These are phyloP conservation scores for Imbricaverruca yamaguchii DNA, from an alignment of 2,888 invertebrate species.

Conservation along the genomic window DNA sequence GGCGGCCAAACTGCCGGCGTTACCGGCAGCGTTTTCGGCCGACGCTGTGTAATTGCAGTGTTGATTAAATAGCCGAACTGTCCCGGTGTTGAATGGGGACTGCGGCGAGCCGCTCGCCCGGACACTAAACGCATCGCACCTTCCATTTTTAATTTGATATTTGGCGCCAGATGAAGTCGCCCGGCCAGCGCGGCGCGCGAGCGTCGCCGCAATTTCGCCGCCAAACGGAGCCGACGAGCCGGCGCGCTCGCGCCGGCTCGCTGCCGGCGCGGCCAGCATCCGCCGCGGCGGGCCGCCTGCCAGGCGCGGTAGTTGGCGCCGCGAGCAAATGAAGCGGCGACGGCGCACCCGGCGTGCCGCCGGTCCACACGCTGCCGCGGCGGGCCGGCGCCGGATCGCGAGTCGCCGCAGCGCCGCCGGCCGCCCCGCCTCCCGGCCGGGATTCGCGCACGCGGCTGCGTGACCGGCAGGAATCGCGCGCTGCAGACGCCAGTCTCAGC, in stretches of 20 bases:
- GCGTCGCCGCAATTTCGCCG: not conserved
- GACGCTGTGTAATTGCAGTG: constrained; percentile 2
- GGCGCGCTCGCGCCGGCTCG: too few species aligned
- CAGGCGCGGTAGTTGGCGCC: not conserved
- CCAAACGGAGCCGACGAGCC: not conserved
- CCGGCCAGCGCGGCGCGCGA: not conserved
- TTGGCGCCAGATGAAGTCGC: not conserved
- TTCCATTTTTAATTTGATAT: constrained; percentile 10
- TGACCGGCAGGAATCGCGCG: not conserved
- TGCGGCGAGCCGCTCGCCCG: not conserved
- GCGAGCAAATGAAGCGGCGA: not conserved
- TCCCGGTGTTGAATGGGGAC: not conserved
- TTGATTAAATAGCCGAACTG: constrained; percentile 2
- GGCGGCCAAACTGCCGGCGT: not conserved
- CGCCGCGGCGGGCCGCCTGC: too few species aligned
- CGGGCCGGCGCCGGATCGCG: too few species aligned
- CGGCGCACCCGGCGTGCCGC: too few species aligned
- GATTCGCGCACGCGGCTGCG: too few species aligned
- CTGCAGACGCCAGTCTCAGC: not conserved
- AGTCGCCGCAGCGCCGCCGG: too few species aligned
- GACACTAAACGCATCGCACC: not conserved
- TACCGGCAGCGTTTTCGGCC: not conserved
- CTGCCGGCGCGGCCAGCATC: too few species aligned
- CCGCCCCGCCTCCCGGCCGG: too few species aligned
- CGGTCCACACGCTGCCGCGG: too few species aligned